These are phyloP conservation scores for Barbus barbus DNA, from an alignment of 2,113 vertebrate species.

Conservation along the genomic window DNA sequence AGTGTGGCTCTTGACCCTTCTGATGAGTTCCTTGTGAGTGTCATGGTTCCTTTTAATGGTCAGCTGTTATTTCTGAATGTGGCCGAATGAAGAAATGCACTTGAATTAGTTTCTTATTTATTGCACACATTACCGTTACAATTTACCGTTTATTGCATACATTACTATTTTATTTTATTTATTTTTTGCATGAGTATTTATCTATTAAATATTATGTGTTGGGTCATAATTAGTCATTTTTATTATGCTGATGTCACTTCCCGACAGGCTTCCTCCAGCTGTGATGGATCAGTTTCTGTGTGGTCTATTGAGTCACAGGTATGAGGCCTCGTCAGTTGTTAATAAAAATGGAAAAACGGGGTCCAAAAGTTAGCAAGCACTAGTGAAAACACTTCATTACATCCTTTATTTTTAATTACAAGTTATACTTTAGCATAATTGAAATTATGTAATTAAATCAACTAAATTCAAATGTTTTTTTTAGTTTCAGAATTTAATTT, in stretches of 20 bases:
- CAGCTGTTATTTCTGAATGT: background rate
- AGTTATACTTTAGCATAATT: background rate
- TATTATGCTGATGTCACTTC: background rate
- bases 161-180: too few species aligned
- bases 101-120: background rate
- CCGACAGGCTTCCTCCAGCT: constrained; percentile 88
- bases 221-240: background rate
- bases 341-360: background rate
- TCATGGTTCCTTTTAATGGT: background rate
- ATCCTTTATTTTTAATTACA: background rate
- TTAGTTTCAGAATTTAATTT: too few species aligned
- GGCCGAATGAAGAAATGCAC: background rate
- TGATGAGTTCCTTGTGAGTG: constrained; percentile 87
- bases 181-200: background rate
- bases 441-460: background rate
- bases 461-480: too few species aligned
- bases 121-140: background rate
- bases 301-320: constrained; percentile 94
- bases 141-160: background rate
- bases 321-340: constrained; percentile 25
- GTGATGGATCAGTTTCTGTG: constrained; percentile 89
- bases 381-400: background rate
- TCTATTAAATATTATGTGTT: background rate
- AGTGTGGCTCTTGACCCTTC: constrained; percentile 92
- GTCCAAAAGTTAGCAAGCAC: background rate